These are phyloP conservation scores for Crossoptilon crossoptilon DNA, from an alignment of 2,797 vertebrate genomes.

Conservation along the genomic window DNA sequence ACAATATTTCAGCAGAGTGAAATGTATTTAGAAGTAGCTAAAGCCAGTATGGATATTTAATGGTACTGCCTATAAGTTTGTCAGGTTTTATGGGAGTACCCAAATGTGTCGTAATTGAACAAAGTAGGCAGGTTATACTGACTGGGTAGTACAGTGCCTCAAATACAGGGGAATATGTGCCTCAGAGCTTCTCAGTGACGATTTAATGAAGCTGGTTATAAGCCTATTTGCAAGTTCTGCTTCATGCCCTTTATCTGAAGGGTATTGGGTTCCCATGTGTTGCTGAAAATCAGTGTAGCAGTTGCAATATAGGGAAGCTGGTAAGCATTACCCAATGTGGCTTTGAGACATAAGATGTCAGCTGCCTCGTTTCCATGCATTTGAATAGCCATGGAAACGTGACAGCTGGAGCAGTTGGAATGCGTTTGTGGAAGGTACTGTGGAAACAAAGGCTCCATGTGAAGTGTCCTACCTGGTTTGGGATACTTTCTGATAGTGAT, in stretches of 20 bases:
- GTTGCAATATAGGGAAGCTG: neutral
- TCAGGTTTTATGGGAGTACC: neutral
- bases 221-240: neutral
- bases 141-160: neutral
- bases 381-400: neutral
- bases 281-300: neutral
- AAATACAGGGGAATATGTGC: neutral
- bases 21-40: neutral
- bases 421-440: neutral
- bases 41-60: neutral
- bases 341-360: fast-evolving
- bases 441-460: neutral
- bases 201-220: neutral
- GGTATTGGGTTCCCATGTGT: neutral
- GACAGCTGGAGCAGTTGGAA: neutral
- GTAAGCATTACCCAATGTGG: neutral
- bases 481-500: neutral
- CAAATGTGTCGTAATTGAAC: neutral
- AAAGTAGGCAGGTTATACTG: neutral
- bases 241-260: neutral
- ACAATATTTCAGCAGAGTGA: neutral
- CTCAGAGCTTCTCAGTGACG: neutral
- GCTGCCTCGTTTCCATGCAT: neutral
- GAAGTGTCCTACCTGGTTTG: neutral
- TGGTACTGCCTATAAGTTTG: neutral